These are phyloP conservation scores for Tupaia tana DNA, from an alignment of 2,113 vertebrate species.

Conservation along the genomic window DNA sequence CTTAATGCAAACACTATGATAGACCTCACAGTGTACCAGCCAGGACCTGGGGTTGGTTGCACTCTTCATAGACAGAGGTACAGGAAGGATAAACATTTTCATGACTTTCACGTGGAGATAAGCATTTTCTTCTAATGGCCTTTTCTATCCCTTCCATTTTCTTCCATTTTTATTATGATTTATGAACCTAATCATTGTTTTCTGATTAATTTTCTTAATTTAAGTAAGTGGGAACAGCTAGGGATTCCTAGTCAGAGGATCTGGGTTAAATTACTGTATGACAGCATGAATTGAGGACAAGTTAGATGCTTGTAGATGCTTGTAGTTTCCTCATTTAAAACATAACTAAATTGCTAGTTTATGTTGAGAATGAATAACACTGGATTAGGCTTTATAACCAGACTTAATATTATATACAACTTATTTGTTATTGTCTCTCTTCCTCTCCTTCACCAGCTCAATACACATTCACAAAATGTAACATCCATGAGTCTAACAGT, in stretches of 20 bases:
- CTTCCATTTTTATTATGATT: slow-evolving; percentile 21
- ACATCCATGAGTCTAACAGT: not conserved
- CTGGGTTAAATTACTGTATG: not conserved
- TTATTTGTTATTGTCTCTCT: not conserved
- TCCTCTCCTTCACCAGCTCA: not conserved
- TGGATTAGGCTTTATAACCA: not conserved
- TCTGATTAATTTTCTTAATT: not conserved
- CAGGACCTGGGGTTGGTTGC: not conserved
- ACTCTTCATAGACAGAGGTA: not conserved
- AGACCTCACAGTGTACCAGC: not conserved
- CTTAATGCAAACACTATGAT: not conserved
- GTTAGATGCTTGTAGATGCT: not conserved
- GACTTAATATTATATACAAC: not conserved
- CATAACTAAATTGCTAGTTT: not conserved
- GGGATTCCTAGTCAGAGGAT: not conserved
- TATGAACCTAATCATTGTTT: not conserved
- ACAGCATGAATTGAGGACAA: not conserved
- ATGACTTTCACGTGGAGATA: not conserved
- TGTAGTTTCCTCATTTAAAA: not conserved
- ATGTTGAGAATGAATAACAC: slow-evolving; percentile 4
- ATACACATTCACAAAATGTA: not conserved
- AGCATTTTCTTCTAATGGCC: not conserved
- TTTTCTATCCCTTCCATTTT: not conserved
- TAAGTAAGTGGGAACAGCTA: not conserved
- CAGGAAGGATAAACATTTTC: not conserved